These are phyloP conservation scores for Pterostichus madidus DNA, from an alignment of 2,888 invertebrate species.

Conservation along the genomic window DNA sequence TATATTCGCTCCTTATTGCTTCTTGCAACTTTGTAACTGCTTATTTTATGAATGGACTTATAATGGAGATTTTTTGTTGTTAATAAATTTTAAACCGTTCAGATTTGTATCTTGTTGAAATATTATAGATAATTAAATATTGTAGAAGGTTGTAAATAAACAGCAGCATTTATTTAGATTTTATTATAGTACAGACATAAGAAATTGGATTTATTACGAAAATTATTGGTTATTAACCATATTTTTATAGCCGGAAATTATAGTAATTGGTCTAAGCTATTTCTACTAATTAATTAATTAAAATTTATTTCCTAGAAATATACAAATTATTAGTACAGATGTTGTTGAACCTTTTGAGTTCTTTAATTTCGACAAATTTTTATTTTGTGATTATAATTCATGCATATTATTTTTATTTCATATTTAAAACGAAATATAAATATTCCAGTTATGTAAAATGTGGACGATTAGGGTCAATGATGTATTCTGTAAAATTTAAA, in stretches of 20 bases:
- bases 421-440: not conserved
- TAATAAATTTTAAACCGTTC: slow-evolving; percentile 29
- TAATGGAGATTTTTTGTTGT: slow-evolving; percentile 34
- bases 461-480: not conserved
- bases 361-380: too few species aligned
- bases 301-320: slow-evolving; percentile 7
- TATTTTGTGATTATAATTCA: too few species aligned
- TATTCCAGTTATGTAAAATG: too few species aligned
- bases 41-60: slow-evolving; percentile 21
- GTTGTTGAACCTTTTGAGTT: not conserved
- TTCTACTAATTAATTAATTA: not conserved
- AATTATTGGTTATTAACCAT: slow-evolving; percentile 13
- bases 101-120: slow-evolving; percentile 33
- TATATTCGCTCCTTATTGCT: slow-evolving; percentile 10
- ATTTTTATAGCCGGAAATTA: slow-evolving; percentile 20
- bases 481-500: not conserved
- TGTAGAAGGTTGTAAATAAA: slow-evolving; percentile 30
- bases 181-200: not conserved
- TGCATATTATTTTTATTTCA: too few species aligned
- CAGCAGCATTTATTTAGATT: slow-evolving; percentile 8
- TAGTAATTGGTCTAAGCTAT: not conserved
- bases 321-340: not conserved
- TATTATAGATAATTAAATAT: slow-evolving; percentile 35
- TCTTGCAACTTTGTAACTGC: slow-evolving; percentile 2
- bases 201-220: slow-evolving; percentile 12